Conservation (phyloP, 2,888 invertebrate species). For the Parochlus steinenii region DNA sequence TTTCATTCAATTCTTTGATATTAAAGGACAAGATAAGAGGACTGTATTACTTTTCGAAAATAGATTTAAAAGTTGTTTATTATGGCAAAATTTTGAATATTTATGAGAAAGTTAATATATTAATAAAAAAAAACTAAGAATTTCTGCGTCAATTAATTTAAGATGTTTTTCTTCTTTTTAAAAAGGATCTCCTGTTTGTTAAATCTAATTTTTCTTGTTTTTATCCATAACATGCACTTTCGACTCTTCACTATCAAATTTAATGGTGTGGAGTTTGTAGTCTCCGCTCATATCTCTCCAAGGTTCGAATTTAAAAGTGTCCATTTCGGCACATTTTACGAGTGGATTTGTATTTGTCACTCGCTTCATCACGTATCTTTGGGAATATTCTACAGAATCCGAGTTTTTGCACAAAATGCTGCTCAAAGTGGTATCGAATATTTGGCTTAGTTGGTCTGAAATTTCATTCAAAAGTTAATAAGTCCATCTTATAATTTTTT, state of each 20-base stretch:
- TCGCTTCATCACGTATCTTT: slow-evolving; percentile 53
- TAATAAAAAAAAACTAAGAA: too few relatives aligned
- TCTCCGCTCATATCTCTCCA: slow-evolving; percentile 33
- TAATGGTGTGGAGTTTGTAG: background rate
- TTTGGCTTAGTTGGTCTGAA: slow-evolving; percentile 58
- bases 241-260: background rate
- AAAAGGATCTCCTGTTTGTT: too few relatives aligned
- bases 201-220: background rate
- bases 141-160: too few relatives aligned
- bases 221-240: background rate
- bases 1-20: too few relatives aligned
- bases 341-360: slow-evolving; percentile 37
- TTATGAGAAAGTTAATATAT: too few relatives aligned
- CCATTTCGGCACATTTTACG: slow-evolving; percentile 44
- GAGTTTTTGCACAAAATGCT: slow-evolving; percentile 63
- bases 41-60: too few relatives aligned
- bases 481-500: background rate
- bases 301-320: slow-evolving; percentile 35
- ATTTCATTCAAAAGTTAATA: slow-evolving; percentile 2
- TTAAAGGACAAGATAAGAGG: too few relatives aligned
- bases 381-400: slow-evolving; percentile 43
- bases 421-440: slow-evolving; percentile 58
- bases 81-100: too few relatives aligned
- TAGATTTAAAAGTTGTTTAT: too few relatives aligned
- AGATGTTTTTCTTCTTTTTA: too few relatives aligned